Conservation (phyloP, 2,888 invertebrate genomes). For the Spodoptera littoralis region DNA sequence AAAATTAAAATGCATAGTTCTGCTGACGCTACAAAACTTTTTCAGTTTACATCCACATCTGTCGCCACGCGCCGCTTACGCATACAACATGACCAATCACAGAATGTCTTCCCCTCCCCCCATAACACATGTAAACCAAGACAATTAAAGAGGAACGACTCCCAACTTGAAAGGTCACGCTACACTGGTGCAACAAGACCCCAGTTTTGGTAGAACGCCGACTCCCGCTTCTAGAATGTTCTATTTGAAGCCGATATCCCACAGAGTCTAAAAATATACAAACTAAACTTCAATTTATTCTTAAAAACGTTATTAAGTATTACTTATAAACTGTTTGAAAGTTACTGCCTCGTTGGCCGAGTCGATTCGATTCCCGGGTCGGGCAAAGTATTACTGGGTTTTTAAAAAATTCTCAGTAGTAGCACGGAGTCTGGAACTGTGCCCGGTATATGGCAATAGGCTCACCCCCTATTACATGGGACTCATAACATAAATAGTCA, state of each 20-base stretch:
- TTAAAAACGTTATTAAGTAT: constrained; percentile 51
- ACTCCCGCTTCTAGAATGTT: constrained; percentile 73
- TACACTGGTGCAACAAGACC: constrained; percentile 62
- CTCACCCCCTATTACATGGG: too few relatives aligned
- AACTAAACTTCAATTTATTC: constrained; percentile 41
- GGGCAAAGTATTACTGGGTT: too few relatives aligned
- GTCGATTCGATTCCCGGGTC: too few relatives aligned
- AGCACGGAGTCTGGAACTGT: too few relatives aligned
- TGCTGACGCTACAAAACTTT: constrained; percentile 75
- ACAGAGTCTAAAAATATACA: constrained; percentile 77
- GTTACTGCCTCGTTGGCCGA: too few relatives aligned
- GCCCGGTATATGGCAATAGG: too few relatives aligned
- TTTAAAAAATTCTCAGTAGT: too few relatives aligned
- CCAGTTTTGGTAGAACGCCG: constrained; percentile 67
- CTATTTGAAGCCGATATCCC: constrained; percentile 81
- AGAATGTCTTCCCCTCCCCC: constrained; percentile 62
- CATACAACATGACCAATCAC: constrained; percentile 64
- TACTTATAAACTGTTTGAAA: constrained; percentile 5
- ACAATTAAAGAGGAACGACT: constrained; percentile 30
- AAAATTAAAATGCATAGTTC: not conserved
- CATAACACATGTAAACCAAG: constrained; percentile 28
- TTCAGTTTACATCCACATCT: constrained; percentile 84
- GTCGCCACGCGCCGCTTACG: constrained; percentile 82
- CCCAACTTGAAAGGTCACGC: constrained; percentile 59
- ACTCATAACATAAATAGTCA: too few relatives aligned